Conservation (phyloP, 2,797 vertebrate genomes). For the Diceros bicornis region DNA sequence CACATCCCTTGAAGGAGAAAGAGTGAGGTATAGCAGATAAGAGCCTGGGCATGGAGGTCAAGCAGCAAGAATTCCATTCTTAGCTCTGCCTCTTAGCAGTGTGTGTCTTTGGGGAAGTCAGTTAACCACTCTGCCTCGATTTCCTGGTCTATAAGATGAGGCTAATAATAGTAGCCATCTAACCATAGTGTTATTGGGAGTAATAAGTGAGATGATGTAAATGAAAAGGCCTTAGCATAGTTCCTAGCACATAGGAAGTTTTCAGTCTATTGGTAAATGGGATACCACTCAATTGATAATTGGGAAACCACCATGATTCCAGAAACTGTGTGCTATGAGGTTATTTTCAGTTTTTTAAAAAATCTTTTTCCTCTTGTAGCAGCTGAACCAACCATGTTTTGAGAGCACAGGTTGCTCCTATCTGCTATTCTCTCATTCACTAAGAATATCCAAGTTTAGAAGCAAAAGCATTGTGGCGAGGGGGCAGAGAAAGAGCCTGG, state of each 20-base stretch:
- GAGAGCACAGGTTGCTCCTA: background rate
- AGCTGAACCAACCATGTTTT: background rate
- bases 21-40: background rate
- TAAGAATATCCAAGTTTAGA: conserved; percentile 37
- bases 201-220: background rate
- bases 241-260: background rate
- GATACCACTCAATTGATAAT: background rate
- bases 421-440: background rate
- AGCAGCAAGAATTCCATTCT: background rate
- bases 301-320: background rate
- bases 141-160: conserved; percentile 24
- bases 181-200: background rate
- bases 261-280: background rate
- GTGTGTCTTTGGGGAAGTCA: background rate
- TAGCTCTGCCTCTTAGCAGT: background rate
- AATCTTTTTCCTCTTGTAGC: background rate
- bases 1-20: background rate
- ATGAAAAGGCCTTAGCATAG: background rate
- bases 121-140: background rate
- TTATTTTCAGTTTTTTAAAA: background rate
- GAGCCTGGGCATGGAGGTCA: background rate
- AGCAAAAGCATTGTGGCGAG: background rate
- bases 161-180: background rate
- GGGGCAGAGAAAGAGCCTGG: background rate
- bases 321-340: background rate